Evolutionary conservation across 1,140 invertebrate species (phyloP).

Genomic region (Zaprionus gabonicus): DNA sequence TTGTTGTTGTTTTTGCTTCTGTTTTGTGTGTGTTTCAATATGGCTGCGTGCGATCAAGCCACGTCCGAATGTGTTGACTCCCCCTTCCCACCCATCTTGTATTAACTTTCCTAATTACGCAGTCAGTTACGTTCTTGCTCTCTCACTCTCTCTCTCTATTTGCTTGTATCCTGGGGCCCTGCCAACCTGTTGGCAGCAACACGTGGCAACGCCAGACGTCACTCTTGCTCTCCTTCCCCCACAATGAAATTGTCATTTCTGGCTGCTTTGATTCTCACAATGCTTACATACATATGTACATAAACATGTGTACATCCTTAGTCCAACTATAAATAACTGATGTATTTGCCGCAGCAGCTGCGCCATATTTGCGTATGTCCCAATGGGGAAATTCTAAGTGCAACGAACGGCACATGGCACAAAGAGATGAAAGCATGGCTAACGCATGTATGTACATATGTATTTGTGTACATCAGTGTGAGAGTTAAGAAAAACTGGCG

Average conservation of each 20-base stretch:
- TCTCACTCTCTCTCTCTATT: conserved; percentile 19
- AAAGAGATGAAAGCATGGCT: neutral
- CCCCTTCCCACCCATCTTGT: conserved; percentile 24
- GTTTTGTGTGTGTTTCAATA: conserved; percentile 50
- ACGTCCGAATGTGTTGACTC: conserved; percentile 47
- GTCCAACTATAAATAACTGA: conserved; percentile 37
- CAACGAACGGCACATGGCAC: conserved; percentile 18
- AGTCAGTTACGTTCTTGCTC: conserved; percentile 6
- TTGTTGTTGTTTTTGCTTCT: conserved; percentile 14
- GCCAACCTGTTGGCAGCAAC: conserved; percentile 41
- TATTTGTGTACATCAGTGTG: neutral
- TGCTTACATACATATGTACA: neutral
- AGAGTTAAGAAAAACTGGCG: neutral
- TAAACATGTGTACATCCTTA: neutral
- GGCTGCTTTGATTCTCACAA: conserved; percentile 11
- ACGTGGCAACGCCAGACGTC: conserved; percentile 12
- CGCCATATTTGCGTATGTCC: conserved; percentile 10
- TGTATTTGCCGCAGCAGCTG: neutral
- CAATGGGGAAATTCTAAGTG: conserved; percentile 12
- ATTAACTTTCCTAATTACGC: conserved; percentile 13
- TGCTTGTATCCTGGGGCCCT: conserved; percentile 16
- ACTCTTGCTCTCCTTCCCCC: neutral
- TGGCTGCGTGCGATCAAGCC: conserved; percentile 72
- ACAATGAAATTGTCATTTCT: conserved; percentile 9
- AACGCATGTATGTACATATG: neutral